phyloP scores from a whole-genome alignment of 2,797 vertebrate species.

The Sebastes hubbsi region DNA sequence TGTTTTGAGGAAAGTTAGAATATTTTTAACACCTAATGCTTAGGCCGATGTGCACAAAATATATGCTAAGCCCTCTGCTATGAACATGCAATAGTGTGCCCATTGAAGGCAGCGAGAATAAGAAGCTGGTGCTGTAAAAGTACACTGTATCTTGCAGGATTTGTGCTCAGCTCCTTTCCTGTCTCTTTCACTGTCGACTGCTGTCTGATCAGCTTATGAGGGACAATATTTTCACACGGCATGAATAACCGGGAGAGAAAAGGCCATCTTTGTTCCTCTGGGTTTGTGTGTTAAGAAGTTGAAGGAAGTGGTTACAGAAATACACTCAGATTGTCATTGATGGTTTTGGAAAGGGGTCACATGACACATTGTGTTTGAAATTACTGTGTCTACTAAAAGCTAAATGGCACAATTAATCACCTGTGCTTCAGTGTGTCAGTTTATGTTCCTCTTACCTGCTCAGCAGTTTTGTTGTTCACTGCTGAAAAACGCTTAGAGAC shows the following conservation, averaged over 20 bases:
- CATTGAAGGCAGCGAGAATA: slow-evolving; percentile 3
- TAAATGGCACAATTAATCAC: background rate
- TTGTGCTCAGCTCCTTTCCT: slow-evolving; percentile 6
- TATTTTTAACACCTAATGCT: slow-evolving; percentile 59
- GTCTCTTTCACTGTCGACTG: slow-evolving; percentile 5
- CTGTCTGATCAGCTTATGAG: slow-evolving; percentile 29
- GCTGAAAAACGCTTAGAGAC: background rate
- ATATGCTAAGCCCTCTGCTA: slow-evolving; percentile 44
- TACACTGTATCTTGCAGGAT: background rate
- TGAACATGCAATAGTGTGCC: slow-evolving; percentile 5
- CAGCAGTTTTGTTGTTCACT: background rate
- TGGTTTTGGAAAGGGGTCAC: slow-evolving; percentile 9
- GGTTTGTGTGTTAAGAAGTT: slow-evolving; percentile 19
- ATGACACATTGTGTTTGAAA: slow-evolving; percentile 5
- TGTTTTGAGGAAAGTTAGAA: slow-evolving; percentile 55
- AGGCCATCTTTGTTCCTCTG: slow-evolving; percentile 16
- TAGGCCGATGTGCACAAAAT: background rate
- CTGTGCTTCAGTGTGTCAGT: background rate
- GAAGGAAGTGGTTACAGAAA: background rate
- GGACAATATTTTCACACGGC: slow-evolving; percentile 10
- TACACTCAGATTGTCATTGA: slow-evolving; percentile 1
- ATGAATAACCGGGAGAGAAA: slow-evolving; percentile 34
- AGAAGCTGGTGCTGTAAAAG: background rate
- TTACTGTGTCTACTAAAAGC: background rate
- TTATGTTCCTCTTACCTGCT: background rate